These are phyloP conservation scores for Tarsius wallacei DNA, from an alignment of 2,797 vertebrate species.

Conservation along the genomic window DNA sequence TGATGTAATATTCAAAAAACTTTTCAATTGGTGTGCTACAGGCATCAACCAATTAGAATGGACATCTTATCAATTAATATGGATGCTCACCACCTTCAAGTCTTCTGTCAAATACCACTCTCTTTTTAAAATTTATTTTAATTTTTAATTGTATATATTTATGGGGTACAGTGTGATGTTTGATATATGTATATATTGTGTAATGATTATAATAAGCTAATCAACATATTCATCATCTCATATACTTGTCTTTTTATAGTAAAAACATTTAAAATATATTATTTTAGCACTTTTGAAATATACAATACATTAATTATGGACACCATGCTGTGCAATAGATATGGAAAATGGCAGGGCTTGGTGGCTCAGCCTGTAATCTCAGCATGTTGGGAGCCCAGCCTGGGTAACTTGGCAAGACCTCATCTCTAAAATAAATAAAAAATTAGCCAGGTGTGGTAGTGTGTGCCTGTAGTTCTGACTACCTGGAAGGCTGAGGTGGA, in stretches of 20 bases:
- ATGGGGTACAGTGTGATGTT: background rate
- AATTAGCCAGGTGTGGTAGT: no score
- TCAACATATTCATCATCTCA: background rate
- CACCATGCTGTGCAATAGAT: background rate
- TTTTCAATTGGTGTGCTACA: background rate
- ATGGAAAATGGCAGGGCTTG: background rate
- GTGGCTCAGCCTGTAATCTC: no score
- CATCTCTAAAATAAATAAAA: no score
- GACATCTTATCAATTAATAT: background rate
- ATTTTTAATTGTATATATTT: background rate
- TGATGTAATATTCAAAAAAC: background rate
- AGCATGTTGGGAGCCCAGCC: no score
- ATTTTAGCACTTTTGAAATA: background rate
- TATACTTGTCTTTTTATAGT: background rate
- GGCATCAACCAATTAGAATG: background rate
- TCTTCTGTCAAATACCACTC: background rate
- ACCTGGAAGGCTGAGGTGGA: no score
- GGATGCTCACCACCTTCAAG: background rate
- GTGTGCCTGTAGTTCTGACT: no score
- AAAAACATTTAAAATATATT: background rate
- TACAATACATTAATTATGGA: background rate
- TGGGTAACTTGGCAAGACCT: no score
- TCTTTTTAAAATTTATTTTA: conserved; percentile 14
- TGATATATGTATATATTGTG: background rate
- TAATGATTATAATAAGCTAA: background rate